Base-by-base conservation (phyloP, 2,888 invertebrate genomes). In the Tupiocoris notatus region DNA sequence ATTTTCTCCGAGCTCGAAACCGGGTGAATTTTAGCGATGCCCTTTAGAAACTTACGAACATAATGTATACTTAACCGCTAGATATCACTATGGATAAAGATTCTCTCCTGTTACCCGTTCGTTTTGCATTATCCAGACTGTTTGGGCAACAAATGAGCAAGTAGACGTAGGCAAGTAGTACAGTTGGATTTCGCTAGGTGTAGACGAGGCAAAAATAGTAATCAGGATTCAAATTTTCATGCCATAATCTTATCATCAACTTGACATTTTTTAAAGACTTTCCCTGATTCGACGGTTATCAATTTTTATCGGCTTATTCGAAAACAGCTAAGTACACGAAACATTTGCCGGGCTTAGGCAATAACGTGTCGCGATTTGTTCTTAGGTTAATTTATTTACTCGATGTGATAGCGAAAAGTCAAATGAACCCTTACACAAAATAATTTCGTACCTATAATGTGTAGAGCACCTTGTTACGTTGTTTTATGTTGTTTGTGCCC, bases 311-410 rank as follows among this genome's bases (percentile, higher is more conserved):
- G 1, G 23, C 12, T 63, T 17, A 2, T 9, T 17, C 7, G 17
- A 3, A 22, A 9, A 1, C 17, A 63, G 6, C 22, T 12, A n/a
- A n/a, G n/a, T n/a, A n/a, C n/a, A n/a, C n/a, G 22, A 22, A 7
- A 59, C 7, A 65, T 39, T 7, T 39, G 20, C 65, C 39, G 65
- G 65, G 65, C 17, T 65, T 2, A 65, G 65, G 65, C 65, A 65
- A 39, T 65, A 39, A 65, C 7, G 7, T 64, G 0, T 64, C 16
- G 6, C 23, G 17, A 20, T 63, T 23, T n/a, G 22, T 3, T 21
- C 7, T 18, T 24, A 64, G 16, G 23, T 64, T 9, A 24, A 24
- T 64, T 63, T 21, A 63, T 63, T 63, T 63, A 64, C 17, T 9
- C 24, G 17, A 24, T 64, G 64, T 64, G 64, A 64, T 64, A 64